A percentile compares a stretch with the other conserved stretches of the same genome.
Conservation (phyloP, 2,797 vertebrate genomes). For the Esox lucius region DNA sequence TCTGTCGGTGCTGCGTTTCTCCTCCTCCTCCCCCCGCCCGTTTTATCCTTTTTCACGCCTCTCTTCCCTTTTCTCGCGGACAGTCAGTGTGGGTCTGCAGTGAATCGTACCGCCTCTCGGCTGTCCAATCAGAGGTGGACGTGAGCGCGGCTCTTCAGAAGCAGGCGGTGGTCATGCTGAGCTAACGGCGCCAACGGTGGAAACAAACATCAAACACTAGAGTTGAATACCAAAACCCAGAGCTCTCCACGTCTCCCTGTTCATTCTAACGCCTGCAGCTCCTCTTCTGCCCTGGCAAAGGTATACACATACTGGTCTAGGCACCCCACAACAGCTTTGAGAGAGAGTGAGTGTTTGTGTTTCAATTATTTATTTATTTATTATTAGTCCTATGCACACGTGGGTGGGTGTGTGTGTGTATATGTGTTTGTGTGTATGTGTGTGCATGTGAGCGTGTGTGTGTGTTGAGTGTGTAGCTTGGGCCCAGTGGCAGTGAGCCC, state of each 20-base stretch:
- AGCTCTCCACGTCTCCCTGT: not conserved
- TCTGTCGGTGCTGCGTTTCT: constrained; percentile 12
- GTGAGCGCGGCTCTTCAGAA: constrained; percentile 41
- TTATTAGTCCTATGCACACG: too few relatives aligned
- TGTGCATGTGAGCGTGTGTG: constrained; percentile 23
- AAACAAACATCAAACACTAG: constrained; percentile 41
- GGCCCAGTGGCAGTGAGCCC: not conserved
- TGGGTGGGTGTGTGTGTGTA: constrained; percentile 11
- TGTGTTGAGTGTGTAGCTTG: not conserved
- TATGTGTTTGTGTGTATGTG: constrained; percentile 16
- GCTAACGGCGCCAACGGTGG: constrained; percentile 39
- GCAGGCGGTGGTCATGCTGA: constrained; percentile 13
- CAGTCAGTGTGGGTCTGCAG: constrained; percentile 42
- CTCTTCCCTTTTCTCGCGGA: constrained; percentile 15
- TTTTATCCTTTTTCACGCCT: not conserved
- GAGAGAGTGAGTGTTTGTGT: not conserved
- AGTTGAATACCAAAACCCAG: not conserved
- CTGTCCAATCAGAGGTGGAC: constrained; percentile 50
- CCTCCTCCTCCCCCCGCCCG: not conserved
- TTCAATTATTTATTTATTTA: too few relatives aligned
- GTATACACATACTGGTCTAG: not conserved
- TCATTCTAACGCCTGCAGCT: not conserved
- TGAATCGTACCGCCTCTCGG: constrained; percentile 38
- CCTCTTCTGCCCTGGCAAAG: not conserved
- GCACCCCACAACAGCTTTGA: not conserved